These are phyloP conservation scores for Diarsia mendica DNA, from an alignment of 2,888 invertebrate genomes.

Conservation along the genomic window DNA sequence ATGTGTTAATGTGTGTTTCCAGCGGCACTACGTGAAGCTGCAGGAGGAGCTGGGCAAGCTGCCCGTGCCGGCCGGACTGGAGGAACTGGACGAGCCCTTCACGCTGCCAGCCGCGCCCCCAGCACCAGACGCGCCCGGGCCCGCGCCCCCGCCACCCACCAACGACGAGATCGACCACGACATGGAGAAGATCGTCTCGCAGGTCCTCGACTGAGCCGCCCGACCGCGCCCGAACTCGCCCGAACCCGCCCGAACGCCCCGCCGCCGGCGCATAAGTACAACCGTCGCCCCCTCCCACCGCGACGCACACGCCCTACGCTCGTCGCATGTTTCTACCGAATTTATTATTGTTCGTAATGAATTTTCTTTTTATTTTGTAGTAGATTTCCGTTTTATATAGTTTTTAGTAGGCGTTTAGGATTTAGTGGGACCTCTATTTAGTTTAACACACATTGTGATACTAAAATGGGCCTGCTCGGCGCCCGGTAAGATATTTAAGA, in stretches of 20 bases:
- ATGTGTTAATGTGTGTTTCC: conserved; percentile 59
- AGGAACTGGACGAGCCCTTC: conserved; percentile 92
- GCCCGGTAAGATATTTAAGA: conserved; percentile 84
- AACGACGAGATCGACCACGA: conserved; percentile 92
- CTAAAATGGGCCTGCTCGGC: conserved; percentile 84
- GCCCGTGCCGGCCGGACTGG: conserved; percentile 94
- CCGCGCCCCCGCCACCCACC: conserved; percentile 69
- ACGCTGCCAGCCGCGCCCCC: conserved; percentile 73
- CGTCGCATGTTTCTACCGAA: conserved; percentile 62
- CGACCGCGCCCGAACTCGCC: conserved; percentile 31
- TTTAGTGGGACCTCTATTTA: conserved; percentile 84
- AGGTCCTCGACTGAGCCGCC: conserved; percentile 83
- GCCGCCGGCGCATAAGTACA: conserved; percentile 66
- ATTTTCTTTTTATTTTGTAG: conserved; percentile 78
- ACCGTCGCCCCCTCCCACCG: conserved; percentile 52
- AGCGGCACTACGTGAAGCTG: conserved; percentile 95
- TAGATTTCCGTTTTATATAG: conserved; percentile 81
- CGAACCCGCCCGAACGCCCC: conserved; percentile 30
- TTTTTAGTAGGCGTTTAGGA: conserved; percentile 80
- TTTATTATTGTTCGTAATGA: conserved; percentile 72
- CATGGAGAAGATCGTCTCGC: conserved; percentile 94
- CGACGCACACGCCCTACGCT: conserved; percentile 40
- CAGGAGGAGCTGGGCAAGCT: conserved; percentile 96
- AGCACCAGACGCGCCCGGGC: conserved; percentile 79
- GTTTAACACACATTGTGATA: conserved; percentile 88